A percentile compares a stretch with the other conserved stretches of the same genome.
phyloP scores from a whole-genome alignment of 2,888 invertebrate species.

The Spodoptera littoralis region DNA sequence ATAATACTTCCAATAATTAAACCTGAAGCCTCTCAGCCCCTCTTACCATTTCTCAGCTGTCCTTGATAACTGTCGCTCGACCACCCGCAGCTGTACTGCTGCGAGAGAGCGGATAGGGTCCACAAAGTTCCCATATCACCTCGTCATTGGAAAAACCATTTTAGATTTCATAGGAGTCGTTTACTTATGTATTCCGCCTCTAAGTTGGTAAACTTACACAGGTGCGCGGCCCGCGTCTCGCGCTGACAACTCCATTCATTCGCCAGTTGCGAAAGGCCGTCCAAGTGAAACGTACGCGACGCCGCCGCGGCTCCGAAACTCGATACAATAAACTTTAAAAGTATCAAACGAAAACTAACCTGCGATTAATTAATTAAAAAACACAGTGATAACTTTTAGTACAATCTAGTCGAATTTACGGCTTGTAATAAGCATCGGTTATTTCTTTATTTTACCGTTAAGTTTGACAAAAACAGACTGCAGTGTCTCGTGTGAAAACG shows the following conservation, averaged over 20 bases:
- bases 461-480: conserved; percentile 45
- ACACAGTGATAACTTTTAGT: conserved; percentile 9
- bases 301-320: conserved; percentile 3
- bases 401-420: conserved; percentile 2
- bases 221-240: conserved; percentile 8
- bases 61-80: too few relatives aligned
- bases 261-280: conserved; percentile 42
- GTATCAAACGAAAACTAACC: neutral
- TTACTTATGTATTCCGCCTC: conserved; percentile 11
- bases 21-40: too few relatives aligned
- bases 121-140: too few relatives aligned
- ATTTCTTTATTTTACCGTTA: conserved; percentile 31
- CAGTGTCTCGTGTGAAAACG: conserved; percentile 59
- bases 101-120: too few relatives aligned
- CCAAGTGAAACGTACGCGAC: conserved; percentile 16
- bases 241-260: conserved; percentile 24
- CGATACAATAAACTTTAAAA: conserved; percentile 16
- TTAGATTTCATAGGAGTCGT: neutral
- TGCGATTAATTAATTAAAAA: neutral
- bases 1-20: too few relatives aligned
- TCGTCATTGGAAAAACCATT: too few relatives aligned
- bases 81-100: too few relatives aligned
- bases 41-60: too few relatives aligned
- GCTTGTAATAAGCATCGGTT: conserved; percentile 6
- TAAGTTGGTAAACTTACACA: conserved; percentile 15